Evolutionary conservation across 2,888 invertebrate genomes (phyloP).

Genomic region (Agriopis marginaria): DNA sequence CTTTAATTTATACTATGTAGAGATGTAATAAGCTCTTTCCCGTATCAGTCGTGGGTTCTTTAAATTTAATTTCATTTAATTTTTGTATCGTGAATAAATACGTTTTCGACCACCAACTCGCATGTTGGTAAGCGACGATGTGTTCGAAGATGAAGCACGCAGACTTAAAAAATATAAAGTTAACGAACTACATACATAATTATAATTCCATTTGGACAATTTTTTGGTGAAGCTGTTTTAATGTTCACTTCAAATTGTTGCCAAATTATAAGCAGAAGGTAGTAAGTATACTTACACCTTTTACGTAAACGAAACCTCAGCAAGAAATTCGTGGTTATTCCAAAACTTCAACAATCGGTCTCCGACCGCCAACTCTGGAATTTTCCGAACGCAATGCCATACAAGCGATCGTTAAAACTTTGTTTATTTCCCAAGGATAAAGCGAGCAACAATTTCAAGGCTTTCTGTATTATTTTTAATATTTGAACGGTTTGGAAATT

Average conservation of each 20-base stretch:
- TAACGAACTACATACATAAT: too few species aligned
- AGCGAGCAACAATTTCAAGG: conserved; percentile 44
- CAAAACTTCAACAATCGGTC: conserved; percentile 28
- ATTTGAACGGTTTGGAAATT: conserved; percentile 30
- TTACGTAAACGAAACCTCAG: conserved; percentile 1
- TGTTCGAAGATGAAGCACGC: too few species aligned
- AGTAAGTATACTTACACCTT: neutral
- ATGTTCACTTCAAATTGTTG: neutral
- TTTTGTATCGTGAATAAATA: too few species aligned
- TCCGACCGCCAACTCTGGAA: conserved; percentile 24
- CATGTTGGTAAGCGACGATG: too few species aligned
- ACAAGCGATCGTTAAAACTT: conserved; percentile 44
- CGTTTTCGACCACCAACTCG: too few species aligned
- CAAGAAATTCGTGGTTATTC: conserved; percentile 10
- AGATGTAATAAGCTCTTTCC: too few species aligned
- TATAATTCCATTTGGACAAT: too few species aligned
- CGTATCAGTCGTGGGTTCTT: too few species aligned
- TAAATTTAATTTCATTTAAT: too few species aligned
- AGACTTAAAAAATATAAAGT: too few species aligned
- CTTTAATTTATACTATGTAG: too few species aligned
- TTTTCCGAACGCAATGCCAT: conserved; percentile 31
- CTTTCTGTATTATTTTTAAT: conserved; percentile 36
- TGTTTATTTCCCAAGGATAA: conserved; percentile 45
- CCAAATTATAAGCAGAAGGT: neutral
- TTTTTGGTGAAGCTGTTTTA: neutral